Base-by-base conservation (phyloP, 2,797 vertebrate genomes). In the Sciurus carolinensis region DNA sequence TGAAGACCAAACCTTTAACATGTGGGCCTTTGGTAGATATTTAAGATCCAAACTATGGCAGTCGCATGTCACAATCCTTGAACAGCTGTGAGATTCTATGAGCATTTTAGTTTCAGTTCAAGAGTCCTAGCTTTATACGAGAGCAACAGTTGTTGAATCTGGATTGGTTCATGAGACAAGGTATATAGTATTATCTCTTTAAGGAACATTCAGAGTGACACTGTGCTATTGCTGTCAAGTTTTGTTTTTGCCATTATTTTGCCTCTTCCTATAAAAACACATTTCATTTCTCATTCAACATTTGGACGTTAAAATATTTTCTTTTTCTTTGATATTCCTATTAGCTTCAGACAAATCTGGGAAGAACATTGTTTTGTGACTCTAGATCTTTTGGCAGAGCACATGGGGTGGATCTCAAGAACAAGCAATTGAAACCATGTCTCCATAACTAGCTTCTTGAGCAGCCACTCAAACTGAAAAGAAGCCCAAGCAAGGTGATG, bases 391-490 rank as follows among this genome's bases (percentile, higher is more conserved):
- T 95, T 91, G 91, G 54, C 30, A 52, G 71, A 94, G 52, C 11
- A 28, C 50, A 30, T 67, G 22, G 62, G 39, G 33, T 81, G 12
- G 76, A 83, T 81, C 52, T 42, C 64, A 93, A 62, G 77, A 94
- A 66, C 42, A 85, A 96, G 39, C 84, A 77, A 85, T 54, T 47
- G 57, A 93, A 96, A 84, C 50, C 84, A 90, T n/a, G 44, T 85
- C 71, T 95, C 39, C 95, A 36, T 76, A 92, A 87, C 64, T 72
- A 85, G 73, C 47, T 96, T 66, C 33, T 92, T 77, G 39, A 96
- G 42, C 17, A 86, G 18, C 84, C 77, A 50, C 44, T 92, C 2
- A 42, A 85, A 28, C 57, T 39, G 85, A 93, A 85, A 67, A 90
- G 57, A 80, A 91, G 7, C 33, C 36, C 54, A 76, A 83, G 39